Evolutionary conservation across 2,797 vertebrate genomes (phyloP).

Genomic region (Tenualosa ilisha): DNA sequence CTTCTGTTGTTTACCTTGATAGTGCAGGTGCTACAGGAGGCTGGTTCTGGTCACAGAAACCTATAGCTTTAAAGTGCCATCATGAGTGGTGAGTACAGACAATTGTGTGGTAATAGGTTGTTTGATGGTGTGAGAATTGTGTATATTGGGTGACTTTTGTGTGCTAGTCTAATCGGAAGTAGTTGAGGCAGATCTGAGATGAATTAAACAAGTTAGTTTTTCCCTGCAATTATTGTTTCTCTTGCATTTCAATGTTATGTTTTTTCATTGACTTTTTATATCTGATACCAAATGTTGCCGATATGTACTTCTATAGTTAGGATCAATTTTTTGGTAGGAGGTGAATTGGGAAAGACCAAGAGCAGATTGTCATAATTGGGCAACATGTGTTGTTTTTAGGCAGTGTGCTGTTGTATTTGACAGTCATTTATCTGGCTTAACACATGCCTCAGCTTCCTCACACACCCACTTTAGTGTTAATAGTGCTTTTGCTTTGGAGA

Average conservation of each 20-base stretch:
- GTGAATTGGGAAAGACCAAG: background rate
- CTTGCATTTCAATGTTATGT: background rate
- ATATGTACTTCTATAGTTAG: background rate
- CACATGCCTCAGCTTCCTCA: background rate
- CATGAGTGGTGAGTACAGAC: constrained; percentile 74
- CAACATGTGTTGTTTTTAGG: background rate
- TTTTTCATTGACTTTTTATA: background rate
- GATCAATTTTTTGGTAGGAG: background rate
- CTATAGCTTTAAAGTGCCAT: constrained; percentile 29
- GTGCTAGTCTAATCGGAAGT: background rate
- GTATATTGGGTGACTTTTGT: background rate
- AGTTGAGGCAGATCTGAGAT: background rate
- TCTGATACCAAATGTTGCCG: background rate
- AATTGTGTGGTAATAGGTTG: background rate
- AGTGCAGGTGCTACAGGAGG: background rate
- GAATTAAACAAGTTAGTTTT: background rate
- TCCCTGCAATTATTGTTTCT: background rate
- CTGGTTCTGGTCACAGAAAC: constrained; percentile 37
- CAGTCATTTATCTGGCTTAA: background rate
- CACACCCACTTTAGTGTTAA: background rate
- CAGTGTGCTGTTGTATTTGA: background rate
- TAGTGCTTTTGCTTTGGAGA: background rate
- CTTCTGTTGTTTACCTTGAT: background rate
- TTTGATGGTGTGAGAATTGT: background rate
- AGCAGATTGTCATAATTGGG: background rate